Percentiles rank a stretch among this genome's conserved stretches.
Evolutionary conservation across 2,113 vertebrate species (phyloP).

Genomic region (Pteruthius melanotis): DNA sequence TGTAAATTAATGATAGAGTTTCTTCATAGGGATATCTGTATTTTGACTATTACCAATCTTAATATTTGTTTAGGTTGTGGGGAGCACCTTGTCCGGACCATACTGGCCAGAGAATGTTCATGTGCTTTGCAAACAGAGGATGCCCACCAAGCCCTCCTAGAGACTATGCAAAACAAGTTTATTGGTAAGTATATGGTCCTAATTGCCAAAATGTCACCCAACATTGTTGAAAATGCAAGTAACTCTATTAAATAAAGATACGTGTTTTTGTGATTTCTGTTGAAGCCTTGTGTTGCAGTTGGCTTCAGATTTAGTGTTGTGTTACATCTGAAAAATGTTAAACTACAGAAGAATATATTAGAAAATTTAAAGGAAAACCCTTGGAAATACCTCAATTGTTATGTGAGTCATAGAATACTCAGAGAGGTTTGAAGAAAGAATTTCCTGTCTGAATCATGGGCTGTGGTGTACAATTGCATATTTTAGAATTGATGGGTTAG

Average conservation of each 20-base stretch:
- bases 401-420: conserved; percentile 36
- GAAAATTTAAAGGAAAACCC: conserved; percentile 20
- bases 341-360: conserved; percentile 17
- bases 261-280: background rate
- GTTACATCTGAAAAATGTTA: conserved; percentile 22
- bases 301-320: background rate
- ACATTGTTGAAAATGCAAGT: background rate
- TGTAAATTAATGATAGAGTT: background rate
- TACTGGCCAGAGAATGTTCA: conserved; percentile 97
- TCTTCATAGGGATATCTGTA: background rate
- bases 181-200: conserved; percentile 83
- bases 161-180: conserved; percentile 99
- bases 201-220: background rate
- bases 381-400: conserved; percentile 39
- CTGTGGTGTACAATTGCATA: background rate
- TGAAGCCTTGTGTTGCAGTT: background rate
- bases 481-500: conserved; percentile 7
- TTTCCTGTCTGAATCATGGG: conserved; percentile 45
- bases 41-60: conserved; percentile 4
- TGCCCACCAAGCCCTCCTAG: conserved; percentile 95
- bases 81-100: conserved; percentile 97
- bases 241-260: background rate
- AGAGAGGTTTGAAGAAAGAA: background rate
- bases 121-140: conserved; percentile 94
- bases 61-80: conserved; percentile 85